Percentiles rank a stretch among this genome's conserved stretches.
These are phyloP conservation scores for Caenorhabditis sinica DNA, from an alignment of 2,888 invertebrate genomes.

Conservation along the genomic window DNA sequence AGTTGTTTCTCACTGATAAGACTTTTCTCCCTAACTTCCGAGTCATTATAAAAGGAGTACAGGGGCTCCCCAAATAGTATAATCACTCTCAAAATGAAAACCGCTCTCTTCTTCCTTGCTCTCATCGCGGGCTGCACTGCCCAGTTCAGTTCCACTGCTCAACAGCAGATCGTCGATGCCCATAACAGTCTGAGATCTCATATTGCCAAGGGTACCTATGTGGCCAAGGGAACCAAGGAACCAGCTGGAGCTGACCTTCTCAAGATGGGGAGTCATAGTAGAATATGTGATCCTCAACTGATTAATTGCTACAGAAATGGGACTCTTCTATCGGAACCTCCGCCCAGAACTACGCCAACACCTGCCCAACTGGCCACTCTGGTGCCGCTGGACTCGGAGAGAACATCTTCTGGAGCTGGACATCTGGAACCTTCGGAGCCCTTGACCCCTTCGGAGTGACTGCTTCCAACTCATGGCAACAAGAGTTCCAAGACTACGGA, in stretches of 20 bases:
- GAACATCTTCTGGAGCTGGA: conserved; percentile 8
- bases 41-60: too few species aligned
- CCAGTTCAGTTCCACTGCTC: conserved; percentile 27
- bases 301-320: background rate
- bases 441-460: background rate
- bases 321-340: background rate
- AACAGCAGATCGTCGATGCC: conserved; percentile 20
- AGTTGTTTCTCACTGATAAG: too few species aligned
- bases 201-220: conserved; percentile 26
- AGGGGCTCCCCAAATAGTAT: too few species aligned
- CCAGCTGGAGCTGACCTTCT: conserved; percentile 10
- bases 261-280: background rate
- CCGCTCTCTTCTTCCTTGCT: conserved; percentile 8
- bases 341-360: background rate
- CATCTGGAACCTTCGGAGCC: background rate
- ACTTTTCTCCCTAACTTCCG: too few species aligned
- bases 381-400: background rate
- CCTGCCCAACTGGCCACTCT: background rate
- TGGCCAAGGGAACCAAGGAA: conserved; percentile 11
- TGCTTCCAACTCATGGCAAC: conserved; percentile 8
- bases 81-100: conserved; percentile 30
- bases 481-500: conserved; percentile 27
- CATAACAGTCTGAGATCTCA: conserved; percentile 25
- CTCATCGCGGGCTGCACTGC: conserved; percentile 12
- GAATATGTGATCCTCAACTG: too few species aligned